These are phyloP conservation scores for Ondatra zibethicus DNA, from an alignment of 2,113 vertebrate species.

Conservation along the genomic window DNA sequence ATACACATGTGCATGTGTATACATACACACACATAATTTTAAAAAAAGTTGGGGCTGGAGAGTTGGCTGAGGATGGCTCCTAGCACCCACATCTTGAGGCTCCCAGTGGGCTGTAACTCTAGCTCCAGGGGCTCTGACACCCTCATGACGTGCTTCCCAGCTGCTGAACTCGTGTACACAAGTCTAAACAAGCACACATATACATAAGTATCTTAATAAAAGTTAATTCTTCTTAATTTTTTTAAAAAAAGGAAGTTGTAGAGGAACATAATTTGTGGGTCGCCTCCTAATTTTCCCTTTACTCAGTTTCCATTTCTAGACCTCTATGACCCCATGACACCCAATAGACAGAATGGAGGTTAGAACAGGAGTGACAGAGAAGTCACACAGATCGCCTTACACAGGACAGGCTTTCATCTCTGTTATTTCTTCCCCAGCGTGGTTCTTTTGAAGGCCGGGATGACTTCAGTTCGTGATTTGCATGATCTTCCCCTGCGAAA, in stretches of 20 bases:
- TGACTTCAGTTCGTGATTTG: constrained; percentile 77
- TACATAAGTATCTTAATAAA: not conserved
- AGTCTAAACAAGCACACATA: not conserved
- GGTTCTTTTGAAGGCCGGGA: constrained; percentile 68
- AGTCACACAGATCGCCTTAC: constrained; percentile 25
- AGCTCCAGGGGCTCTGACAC: not conserved
- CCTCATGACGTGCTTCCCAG: not conserved
- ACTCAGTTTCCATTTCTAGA: not conserved
- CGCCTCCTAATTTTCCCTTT: not conserved
- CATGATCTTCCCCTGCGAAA: constrained; percentile 68
- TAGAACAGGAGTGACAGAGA: not conserved
- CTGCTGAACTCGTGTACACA: not conserved
- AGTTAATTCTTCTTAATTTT: not conserved
- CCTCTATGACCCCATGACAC: not conserved
- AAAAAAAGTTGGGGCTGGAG: not conserved
- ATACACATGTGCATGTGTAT: not conserved
- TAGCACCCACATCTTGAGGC: not conserved
- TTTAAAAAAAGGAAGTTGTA: not conserved
- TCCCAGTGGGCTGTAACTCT: not conserved
- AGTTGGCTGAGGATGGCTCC: not conserved
- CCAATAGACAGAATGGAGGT: not conserved
- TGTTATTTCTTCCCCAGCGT: not conserved
- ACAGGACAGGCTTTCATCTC: not conserved
- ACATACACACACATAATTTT: not conserved
- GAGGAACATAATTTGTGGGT: not conserved